A percentile compares a stretch with the other conserved stretches of the same genome.
Conservation (phyloP, 2,888 invertebrate genomes). For the Tenthredo scrophulariae region DNA sequence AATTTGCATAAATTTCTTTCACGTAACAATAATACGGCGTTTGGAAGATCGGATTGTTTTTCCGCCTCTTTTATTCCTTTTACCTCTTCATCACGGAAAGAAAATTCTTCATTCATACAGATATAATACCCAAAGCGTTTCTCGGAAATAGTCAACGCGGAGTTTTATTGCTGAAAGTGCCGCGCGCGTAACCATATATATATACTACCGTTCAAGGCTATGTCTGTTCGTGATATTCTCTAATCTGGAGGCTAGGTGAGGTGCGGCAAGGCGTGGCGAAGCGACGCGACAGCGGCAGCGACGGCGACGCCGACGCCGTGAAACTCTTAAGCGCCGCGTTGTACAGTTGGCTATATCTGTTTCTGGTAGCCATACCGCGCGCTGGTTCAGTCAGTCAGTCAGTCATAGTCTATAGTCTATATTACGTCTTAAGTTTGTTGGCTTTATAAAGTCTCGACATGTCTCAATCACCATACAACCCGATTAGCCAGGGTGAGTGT, state of each 20-base stretch:
- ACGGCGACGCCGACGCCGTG: neutral
- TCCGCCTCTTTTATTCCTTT: no score
- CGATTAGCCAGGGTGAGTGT: slow-evolving; percentile 13
- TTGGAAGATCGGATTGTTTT: no score
- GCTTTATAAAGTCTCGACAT: neutral
- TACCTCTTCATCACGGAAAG: no score
- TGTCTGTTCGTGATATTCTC: neutral
- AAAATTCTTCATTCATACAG: no score
- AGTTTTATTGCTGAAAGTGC: no score
- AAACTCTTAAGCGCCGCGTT: neutral
- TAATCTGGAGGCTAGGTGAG: neutral
- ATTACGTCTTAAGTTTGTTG: neutral
- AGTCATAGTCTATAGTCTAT: neutral
- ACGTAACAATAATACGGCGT: no score
- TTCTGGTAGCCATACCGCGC: neutral
- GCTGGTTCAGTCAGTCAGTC: neutral
- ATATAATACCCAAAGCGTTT: no score
- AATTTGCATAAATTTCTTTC: no score
- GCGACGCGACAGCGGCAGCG: neutral
- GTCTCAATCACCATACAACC: slow-evolving; percentile 7
- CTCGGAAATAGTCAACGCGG: no score
- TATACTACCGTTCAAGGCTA: neutral
- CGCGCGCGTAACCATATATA: neutral
- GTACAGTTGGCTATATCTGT: neutral
- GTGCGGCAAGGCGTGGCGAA: neutral